phyloP scores from a whole-genome alignment of 30 jellyfish, hydroid and myxozoan species.

The Pelagia noctiluca region DNA sequence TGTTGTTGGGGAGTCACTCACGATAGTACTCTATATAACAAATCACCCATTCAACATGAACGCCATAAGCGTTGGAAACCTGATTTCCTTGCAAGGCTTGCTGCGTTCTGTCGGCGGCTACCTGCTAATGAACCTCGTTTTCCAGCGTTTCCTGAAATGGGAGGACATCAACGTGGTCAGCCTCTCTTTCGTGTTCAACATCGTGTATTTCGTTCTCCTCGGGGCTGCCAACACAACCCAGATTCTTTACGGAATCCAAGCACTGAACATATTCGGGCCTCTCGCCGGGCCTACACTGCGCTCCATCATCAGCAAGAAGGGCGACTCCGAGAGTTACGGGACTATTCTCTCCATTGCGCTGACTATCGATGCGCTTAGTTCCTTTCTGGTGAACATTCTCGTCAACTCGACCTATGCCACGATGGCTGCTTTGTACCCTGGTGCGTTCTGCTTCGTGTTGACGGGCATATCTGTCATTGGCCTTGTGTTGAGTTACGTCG shows the following conservation, averaged over 20 bases:
- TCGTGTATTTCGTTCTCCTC: slow-evolving; percentile 31
- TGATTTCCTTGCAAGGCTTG: slow-evolving; percentile 48
- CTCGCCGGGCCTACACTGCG: slow-evolving; percentile 44
- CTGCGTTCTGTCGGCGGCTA: slow-evolving; percentile 43
- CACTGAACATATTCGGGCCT: slow-evolving; percentile 44
- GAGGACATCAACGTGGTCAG: slow-evolving; percentile 24
- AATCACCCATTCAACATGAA: slow-evolving; percentile 48
- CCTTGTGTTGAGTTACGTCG: slow-evolving; percentile 8
- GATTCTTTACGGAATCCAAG: slow-evolving; percentile 32
- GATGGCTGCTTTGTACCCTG: slow-evolving; percentile 15
- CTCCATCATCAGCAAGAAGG: slow-evolving; percentile 37
- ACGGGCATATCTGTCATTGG: slow-evolving; percentile 38
- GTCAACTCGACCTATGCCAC: slow-evolving; percentile 37
- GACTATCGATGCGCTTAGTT: slow-evolving; percentile 26
- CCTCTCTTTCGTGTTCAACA: neutral
- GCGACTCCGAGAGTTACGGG: slow-evolving; percentile 23
- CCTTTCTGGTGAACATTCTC: slow-evolving; percentile 12
- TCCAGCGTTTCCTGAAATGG: slow-evolving; percentile 42
- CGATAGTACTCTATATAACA: slow-evolving; percentile 26
- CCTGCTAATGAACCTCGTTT: slow-evolving; percentile 6
- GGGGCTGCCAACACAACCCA: slow-evolving; percentile 14
- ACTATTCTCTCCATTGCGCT: slow-evolving; percentile 47
- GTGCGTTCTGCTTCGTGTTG: slow-evolving; percentile 33
- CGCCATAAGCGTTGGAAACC: slow-evolving; percentile 25
- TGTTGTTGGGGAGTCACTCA: slow-evolving; percentile 37